Conservation (phyloP, 1,140 invertebrate species). For the Lucilia cuprina region DNA sequence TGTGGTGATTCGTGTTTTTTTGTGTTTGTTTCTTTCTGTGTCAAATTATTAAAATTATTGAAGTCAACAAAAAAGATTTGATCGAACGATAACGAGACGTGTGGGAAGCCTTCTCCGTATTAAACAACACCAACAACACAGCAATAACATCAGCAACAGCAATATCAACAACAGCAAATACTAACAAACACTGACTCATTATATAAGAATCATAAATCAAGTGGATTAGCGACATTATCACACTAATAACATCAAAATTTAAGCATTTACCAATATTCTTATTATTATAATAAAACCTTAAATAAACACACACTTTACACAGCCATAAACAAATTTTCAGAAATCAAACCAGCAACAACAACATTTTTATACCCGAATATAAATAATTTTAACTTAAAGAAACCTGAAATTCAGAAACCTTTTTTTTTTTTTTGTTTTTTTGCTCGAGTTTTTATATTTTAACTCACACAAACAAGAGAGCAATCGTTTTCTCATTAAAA, state of each 20-base stretch:
- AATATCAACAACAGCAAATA: background rate
- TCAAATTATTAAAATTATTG: conserved; percentile 35
- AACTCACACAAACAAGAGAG: background rate
- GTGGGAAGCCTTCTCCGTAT: conserved; percentile 21
- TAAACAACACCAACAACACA: background rate
- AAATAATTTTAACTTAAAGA: background rate
- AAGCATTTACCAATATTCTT: conserved; percentile 45
- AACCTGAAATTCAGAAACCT: conserved; percentile 15
- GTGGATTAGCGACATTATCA: conserved; percentile 60
- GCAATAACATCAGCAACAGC: conserved; percentile 7
- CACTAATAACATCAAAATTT: conserved; percentile 60
- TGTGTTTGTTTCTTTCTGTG: conserved; percentile 29
- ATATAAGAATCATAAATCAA: conserved; percentile 58
- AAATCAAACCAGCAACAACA: conserved; percentile 3
- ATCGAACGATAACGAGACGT: conserved; percentile 27
- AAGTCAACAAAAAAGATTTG: conserved; percentile 28
- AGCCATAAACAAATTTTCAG: conserved; percentile 1
- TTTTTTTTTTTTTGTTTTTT: background rate
- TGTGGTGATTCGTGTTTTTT: background rate
- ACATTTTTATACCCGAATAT: background rate
- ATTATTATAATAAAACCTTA: background rate
- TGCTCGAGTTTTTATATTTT: background rate
- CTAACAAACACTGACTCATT: conserved; percentile 41
- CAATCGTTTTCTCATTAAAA: background rate
- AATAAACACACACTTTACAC: background rate